Evolutionary conservation across 2,113 vertebrate species (phyloP), one percentile per base, ranked within the genome.

Genomic region (Sebastes fasciatus): DNA sequence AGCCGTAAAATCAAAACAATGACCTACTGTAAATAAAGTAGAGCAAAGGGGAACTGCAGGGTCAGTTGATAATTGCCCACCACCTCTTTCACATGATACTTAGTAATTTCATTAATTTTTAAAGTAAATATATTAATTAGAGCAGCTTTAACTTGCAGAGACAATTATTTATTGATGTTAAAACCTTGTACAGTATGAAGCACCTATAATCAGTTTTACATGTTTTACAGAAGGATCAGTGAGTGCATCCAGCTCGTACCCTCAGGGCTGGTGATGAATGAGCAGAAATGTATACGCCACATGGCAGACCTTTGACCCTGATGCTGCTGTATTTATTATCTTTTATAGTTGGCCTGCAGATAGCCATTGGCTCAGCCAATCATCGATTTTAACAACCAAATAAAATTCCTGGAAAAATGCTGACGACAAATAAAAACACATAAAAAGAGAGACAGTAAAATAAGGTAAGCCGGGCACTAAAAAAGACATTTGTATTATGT

Each of bases 371-470:
- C 46, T 62, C 54, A 67, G 14, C 45, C 52, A 34, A 26, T 58
- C 55, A 16, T 70, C 11, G 17, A 1, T 45, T 78, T 82, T 58
- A 69, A 78, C 12, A 69, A 48, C 68, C 43, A 42, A 52, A 68
- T 72, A 65, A 26, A 77, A 61, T 43, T 55, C 42, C 4, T 23
- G 11, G 34, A 57, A 83, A 55, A 51, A 51, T 49, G 51, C 68
- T 82, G 16, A 77, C 46, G 67, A 43, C 42, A 66, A 77, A 66
- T 26, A 81, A 52, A 62, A 71, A 42, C 34, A 42, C 19, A 63
- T 58, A 74, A 16, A 49, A 71, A 60, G 51, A 57, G 8, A 43
- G 11, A 66, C 21, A 49, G 21, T 42, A 67, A 52, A 26, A 79
- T 42, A 16, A 40, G 10, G 2, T 52, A 66, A 26, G 57, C 16